Base-by-base conservation (phyloP, 2,113 vertebrate genomes). In the Sprattus sprattus region DNA sequence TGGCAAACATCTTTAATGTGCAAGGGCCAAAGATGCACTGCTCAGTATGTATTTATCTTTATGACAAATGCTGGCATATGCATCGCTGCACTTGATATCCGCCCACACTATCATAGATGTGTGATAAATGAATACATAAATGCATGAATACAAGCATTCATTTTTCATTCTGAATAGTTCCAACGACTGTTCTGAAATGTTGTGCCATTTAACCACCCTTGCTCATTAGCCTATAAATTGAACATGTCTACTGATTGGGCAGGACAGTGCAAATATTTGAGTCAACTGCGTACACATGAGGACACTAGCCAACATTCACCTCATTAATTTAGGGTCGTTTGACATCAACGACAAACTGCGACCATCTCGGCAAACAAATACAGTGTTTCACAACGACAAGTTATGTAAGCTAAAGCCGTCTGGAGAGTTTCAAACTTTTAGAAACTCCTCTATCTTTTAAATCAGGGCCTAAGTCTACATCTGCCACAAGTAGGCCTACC, bases 191-290 rank as follows among this genome's bases (percentile, higher is more conserved):
- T 20, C 18, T 60, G 54, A 60, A 20, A 60, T 60, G 18, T 60
- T 60, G 15, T 20, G 18, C 50, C 54, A 57, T 57, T 16, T 13
- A 2, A 2, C 28, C 11, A 75, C 32, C 20, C 60, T 25, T n/a
- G 22, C 50, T 11, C 10, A 60, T 15, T 60, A 7, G 60, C 22
- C 25, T 28, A 67, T 67, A 28, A 0, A 28, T 4, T 71, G n/a
- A 32, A 71, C 3, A 9, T 32, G 9, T 11, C 50, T 16, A 39
- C 9, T 28, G 8, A 32, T 0, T 28, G 67, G 15, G 32, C 54
- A 22, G 18, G 54, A 60, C 28, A 80, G 25, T 25, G 15, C 84
- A 85, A 85, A 85, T 39, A 80, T 80, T 85, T 64, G 39, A 20
- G 39, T 39, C 39, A 39, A 39, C 39, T 39, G 39, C 39, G 39